Base-by-base conservation (phyloP, 2,888 invertebrate genomes). In the Scaptomyza caliginosa region DNA sequence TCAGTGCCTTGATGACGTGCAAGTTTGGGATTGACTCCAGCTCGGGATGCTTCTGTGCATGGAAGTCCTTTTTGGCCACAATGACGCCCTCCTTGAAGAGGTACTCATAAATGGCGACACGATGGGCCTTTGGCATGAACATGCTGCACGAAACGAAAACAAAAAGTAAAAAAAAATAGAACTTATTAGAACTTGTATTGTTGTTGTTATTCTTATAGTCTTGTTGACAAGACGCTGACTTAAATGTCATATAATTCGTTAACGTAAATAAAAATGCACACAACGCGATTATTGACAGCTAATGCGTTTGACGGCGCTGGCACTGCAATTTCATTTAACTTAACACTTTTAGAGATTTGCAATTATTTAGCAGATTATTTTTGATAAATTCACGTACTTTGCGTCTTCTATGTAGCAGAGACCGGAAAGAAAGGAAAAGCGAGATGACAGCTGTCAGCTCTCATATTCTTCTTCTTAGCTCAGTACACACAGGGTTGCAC, bases 71-170 rank as follows among this genome's bases (percentile, higher is more conserved):
- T 92, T 98, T 98, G 8, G 99, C 99, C 88, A 99, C 99, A 95
- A 99, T 96, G 71, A 99, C 99, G 92, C 99, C 99, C 93, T 99
- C 99, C 92, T 98, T 98, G 92, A 99, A 99, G 87, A 99, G 95
- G 93, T 97, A 97, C 92, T 99, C 99, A 92, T 97, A 99, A 92
- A 99, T 99, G 86, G 96, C 93, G 84, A 97, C 96, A 90, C 98
- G 95, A 92, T 98, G 98, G 93, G 97, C 96, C 94, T 99, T 99
- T 89, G 99, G 98, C 98, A 99, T 99, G 97, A 99, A 98, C 99
- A 99, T 99, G 92, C 96, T 98, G 92, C 91, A 92, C 92, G 69
- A 62, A 79, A 67, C 43, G 17, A 66, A 45, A 68, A 67, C 36
- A 58, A 66, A 74, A 75, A 46, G 67, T 49, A 56, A 40, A 54